Evolutionary conservation across 2,113 vertebrate species (phyloP), one percentile per base, ranked within the genome.

Genomic region (Cacatua alba): DNA sequence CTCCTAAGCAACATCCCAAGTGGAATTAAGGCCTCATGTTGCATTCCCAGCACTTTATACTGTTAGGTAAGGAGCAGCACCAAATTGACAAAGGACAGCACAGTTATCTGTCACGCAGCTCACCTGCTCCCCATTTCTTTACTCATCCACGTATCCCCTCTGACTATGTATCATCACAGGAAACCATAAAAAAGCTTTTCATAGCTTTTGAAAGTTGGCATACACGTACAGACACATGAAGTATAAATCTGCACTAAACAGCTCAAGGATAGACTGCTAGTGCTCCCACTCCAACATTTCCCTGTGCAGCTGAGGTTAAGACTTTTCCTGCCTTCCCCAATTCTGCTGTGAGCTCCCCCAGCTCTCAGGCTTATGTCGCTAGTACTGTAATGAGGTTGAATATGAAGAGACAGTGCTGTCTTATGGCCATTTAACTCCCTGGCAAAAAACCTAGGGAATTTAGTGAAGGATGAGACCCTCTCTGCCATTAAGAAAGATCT

Each of bases 111-210:
- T 76, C 96, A 86, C 0, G 1, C 77, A 92, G 88, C 82, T 95
- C 95, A 95, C 90, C 90, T 95, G 91, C 86, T 93, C 86, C 65
- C 57, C 88, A 80, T 88, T 76, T 93, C 88, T 92, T 78, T 86
- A 89, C 79, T 82, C 72, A 90, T 44, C 77, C 3, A 5, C 71
- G 52, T 53, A 86, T 79, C 60, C 82, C 60, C 84, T 64, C 86
- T 71, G 72, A 92, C 83, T 91, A 41, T 19, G 69, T 49, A 81
- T 79, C 88, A 82, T 84, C 57, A 81, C 83, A 96, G 83, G 86
- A 94, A 95, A 81, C 72, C 74, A 74, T 82, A 88, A 85, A 94
- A 94, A 81, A 94, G 71, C 80, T 87, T 92, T 84, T 79, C 80
- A 76, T 75, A 87, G 94, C 86, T 94, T 90, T 84, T 75, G 44